Evolutionary conservation across 2,113 vertebrate genomes (phyloP), one percentile per base, ranked within the genome.

Genomic region (Triplophysa rosa): DNA sequence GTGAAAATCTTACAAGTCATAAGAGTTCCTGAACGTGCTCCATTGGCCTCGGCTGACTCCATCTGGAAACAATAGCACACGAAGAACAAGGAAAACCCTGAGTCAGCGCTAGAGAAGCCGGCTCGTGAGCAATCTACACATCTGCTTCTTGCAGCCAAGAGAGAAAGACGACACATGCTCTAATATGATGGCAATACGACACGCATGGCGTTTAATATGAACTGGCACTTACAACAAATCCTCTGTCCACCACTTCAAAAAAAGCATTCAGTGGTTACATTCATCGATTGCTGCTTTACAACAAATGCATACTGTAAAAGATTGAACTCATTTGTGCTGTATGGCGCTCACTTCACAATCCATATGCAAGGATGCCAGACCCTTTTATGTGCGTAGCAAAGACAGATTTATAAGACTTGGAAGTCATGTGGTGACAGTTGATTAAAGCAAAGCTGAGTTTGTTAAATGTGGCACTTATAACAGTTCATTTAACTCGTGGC

Each of bases 11-110:
- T 75, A 79, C 67, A 80, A 33, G 65, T 64, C 49, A 67, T 63
- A 73, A 80, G 65, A 67, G 52, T 74, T 69, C 29, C 45, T 79
- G 68, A 83, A 69, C 33, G 47, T 2, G 21, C 47, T 77, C 81
- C 78, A 80, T 70, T 58, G 80, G 75, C 70, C 70, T 76, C 40
- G 23, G 10, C 56, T 77, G 67, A 77, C 77, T 67, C 67, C 76
- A 86, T 84, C 82, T 84, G 84, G 77, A 80, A 84, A 84, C 80
- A 82, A 82, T 86, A 70, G 67, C 14, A 29, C 79, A 65, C 52
- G 74, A 78, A 79, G 63, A 82, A 72, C 52, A 80, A 64, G 58
- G 42, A 61, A 78, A 82, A 11, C 47, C 24, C 49, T 68, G 77
- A 82, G 45, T 84, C 84, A 54, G 77, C 78, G 61, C 26, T 29